Evolutionary conservation across 2,888 invertebrate genomes (phyloP).

Genomic region (Lottia scabra): DNA sequence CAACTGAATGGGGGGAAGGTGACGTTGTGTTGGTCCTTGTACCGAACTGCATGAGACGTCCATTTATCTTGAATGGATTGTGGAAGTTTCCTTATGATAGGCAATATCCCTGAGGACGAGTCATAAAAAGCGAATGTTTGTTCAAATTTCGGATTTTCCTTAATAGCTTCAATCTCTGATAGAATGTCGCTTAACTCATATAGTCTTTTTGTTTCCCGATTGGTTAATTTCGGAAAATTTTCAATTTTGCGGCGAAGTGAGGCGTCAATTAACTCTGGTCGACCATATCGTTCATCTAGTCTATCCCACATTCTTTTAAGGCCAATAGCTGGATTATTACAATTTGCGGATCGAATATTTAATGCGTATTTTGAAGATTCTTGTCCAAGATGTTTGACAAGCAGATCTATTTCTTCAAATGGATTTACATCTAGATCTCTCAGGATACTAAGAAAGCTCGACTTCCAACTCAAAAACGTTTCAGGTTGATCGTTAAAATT

Average conservation of each 20-base stretch:
- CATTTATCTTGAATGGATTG: slow-evolving; percentile 18
- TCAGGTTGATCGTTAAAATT: slow-evolving; percentile 19
- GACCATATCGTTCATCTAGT: slow-evolving; percentile 25
- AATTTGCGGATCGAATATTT: slow-evolving; percentile 18
- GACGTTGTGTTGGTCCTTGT: slow-evolving; percentile 11
- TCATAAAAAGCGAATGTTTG: slow-evolving; percentile 19
- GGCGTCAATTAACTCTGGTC: slow-evolving; percentile 23
- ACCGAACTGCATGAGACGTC: slow-evolving; percentile 14
- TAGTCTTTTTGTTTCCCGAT: slow-evolving; percentile 22
- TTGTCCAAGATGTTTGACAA: slow-evolving; percentile 23
- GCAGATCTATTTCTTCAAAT: slow-evolving; percentile 21
- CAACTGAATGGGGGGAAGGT: slow-evolving; percentile 17
- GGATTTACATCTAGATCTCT: slow-evolving; percentile 4
- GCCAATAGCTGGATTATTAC: slow-evolving; percentile 10
- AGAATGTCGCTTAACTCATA: slow-evolving; percentile 23
- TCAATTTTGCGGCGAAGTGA: slow-evolving; percentile 16
- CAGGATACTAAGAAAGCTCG: slow-evolving; percentile 13
- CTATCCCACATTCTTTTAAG: slow-evolving; percentile 22
- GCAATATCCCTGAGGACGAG: slow-evolving; percentile 16
- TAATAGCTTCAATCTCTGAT: slow-evolving; percentile 13
- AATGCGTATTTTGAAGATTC: slow-evolving; percentile 20
- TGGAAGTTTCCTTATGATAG: slow-evolving; percentile 23
- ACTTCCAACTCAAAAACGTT: slow-evolving; percentile 11
- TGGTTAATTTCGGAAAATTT: slow-evolving; percentile 17
- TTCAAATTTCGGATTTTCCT: slow-evolving; percentile 2